Conservation (phyloP, 1,140 invertebrate genomes). For the Harpegnathos saltator region DNA sequence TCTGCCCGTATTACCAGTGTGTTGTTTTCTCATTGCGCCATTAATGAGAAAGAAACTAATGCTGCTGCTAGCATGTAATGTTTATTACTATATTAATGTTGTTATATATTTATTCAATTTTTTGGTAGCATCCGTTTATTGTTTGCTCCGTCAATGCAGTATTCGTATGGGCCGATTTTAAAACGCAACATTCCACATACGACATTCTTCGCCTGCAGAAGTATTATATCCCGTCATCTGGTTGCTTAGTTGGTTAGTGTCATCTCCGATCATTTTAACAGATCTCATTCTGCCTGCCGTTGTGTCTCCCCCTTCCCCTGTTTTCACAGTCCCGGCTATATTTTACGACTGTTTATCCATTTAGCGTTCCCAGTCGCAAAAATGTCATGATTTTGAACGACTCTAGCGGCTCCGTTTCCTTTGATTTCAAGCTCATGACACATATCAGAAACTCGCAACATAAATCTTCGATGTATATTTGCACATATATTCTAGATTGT, state of each 20-base stretch:
- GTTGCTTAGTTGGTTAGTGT: constrained; percentile 9
- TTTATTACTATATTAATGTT: constrained; percentile 63
- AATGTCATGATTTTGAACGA: no score
- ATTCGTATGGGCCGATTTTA: constrained; percentile 57
- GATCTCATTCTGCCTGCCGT: constrained; percentile 54
- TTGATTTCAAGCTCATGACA: constrained; percentile 31
- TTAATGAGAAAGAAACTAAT: constrained; percentile 69
- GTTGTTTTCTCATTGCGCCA: constrained; percentile 61
- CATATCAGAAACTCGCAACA: constrained; percentile 38
- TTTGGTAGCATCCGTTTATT: constrained; percentile 61
- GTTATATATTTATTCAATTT: constrained; percentile 75
- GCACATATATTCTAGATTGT: constrained; percentile 43
- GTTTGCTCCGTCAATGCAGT: constrained; percentile 61
- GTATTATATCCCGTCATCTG: constrained; percentile 15
- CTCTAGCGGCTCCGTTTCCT: background rate
- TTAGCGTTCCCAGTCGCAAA: background rate
- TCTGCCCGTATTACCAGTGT: constrained; percentile 58
- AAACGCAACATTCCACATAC: constrained; percentile 68
- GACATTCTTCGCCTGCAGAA: constrained; percentile 58
- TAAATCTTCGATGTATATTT: constrained; percentile 47
- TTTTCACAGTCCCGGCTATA: background rate
- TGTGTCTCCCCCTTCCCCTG: constrained; percentile 1
- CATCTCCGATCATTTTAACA: constrained; percentile 38
- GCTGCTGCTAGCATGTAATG: constrained; percentile 68
- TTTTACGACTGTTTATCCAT: background rate